Conservation (phyloP, 2,797 vertebrate genomes). For the Neolamprologus multifasciatus region DNA sequence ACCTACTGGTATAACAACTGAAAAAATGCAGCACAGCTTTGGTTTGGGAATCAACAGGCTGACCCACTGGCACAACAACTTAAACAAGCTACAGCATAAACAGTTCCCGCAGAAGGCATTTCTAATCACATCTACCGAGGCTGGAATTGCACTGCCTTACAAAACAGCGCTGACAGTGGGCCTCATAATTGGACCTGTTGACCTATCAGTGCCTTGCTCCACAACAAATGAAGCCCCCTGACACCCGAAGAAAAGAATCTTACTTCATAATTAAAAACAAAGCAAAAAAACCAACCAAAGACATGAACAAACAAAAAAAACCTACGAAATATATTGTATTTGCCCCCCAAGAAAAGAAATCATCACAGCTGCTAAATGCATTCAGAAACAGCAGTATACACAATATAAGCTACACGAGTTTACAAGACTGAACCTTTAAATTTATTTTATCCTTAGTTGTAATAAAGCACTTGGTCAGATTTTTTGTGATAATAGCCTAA, state of each 20-base stretch:
- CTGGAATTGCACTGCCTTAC: background rate
- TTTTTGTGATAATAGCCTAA: background rate
- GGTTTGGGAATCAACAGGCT: background rate
- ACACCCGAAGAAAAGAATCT: background rate
- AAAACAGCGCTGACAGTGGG: background rate
- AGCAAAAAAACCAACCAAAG: rapidly evolving
- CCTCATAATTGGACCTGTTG: constrained; percentile 24
- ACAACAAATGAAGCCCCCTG: constrained; percentile 11
- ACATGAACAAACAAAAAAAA: background rate
- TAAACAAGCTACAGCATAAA: background rate
- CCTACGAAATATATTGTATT: background rate
- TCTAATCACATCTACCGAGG: background rate
- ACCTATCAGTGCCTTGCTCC: background rate
- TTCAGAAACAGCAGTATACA: background rate
- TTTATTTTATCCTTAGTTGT: background rate
- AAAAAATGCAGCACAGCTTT: background rate
- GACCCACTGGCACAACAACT: constrained; percentile 6
- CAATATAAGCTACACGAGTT: background rate
- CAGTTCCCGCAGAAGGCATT: background rate
- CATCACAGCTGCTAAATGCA: background rate
- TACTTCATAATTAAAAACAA: background rate
- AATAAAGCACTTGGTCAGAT: background rate
- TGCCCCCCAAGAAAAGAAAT: background rate
- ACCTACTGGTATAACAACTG: background rate
- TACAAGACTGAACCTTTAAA: background rate